Conservation (phyloP, 2,797 vertebrate species). For the Pangasius sanitwongsei region DNA sequence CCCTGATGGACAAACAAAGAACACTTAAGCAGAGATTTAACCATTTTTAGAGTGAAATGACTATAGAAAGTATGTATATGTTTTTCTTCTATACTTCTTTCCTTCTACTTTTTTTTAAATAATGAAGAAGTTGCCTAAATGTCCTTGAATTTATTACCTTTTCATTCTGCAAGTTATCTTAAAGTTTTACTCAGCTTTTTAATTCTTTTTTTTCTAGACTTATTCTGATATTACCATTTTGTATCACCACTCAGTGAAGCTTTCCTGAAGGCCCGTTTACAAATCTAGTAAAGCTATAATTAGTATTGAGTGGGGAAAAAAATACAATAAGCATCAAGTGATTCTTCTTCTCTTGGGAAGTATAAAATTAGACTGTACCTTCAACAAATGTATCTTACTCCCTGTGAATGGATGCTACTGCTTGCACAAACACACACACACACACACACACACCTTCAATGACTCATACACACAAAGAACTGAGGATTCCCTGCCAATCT, state of each 20-base stretch:
- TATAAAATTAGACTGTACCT: conserved; percentile 10
- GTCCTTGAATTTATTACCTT: not conserved
- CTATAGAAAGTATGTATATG: too few species aligned
- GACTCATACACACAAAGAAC: conserved; percentile 21
- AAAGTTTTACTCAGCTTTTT: not conserved
- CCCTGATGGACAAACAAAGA: not conserved
- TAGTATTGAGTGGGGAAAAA: not conserved
- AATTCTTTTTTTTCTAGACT: not conserved
- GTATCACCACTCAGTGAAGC: not conserved
- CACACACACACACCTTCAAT: not conserved
- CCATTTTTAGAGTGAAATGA: not conserved
- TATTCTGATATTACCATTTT: not conserved
- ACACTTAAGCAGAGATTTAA: not conserved
- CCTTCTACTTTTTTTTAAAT: not conserved
- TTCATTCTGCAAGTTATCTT: not conserved
- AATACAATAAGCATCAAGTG: not conserved
- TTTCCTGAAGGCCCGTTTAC: not conserved
- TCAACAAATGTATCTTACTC: not conserved
- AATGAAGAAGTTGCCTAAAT: not conserved
- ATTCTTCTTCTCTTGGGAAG: not conserved
- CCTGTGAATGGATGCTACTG: conserved; percentile 3
- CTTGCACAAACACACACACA: not conserved
- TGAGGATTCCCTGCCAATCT: conserved; percentile 23
- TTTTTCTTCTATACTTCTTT: not conserved
- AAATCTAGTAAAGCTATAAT: not conserved